Evolutionary conservation across 2,113 vertebrate genomes (phyloP), one percentile per base, ranked within the genome.

Genomic region (Callopanchax toddi): DNA sequence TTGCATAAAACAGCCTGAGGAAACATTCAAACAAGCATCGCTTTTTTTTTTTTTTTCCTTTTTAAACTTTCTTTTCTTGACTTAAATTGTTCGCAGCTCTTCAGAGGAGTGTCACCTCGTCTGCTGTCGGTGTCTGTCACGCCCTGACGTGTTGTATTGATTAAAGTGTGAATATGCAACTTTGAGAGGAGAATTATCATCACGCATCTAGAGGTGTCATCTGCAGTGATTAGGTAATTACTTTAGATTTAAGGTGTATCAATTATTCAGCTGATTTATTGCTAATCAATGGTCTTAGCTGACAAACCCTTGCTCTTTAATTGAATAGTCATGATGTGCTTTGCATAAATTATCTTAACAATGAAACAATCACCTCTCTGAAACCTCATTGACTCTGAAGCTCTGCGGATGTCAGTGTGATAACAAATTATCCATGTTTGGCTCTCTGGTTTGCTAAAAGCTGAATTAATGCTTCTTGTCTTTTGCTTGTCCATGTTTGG

Each of bases 1-100:
- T 88, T 85, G 85, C 79, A 87, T 90, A 86, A 79, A 26, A 67
- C 71, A 17, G 71, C 79, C 78, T 25, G 55, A 77, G 79, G 84
- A 82, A 78, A 84, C 82, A 67, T 68, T 60, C 29, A 79, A 87
- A 87, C 72, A 83, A 80, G 77, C 69, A 20, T 53, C 45, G 64
- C 64, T 52, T 40, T 60, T 55, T 48, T 32, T 32, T 7, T 32
- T 32, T 32, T 32, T n/a, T n/a, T n/a, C n/a, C n/a, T n/a, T 48
- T n/a, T 32, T 32, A 32, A 32, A 59, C 5, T 44, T 25, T 9
- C 17, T 18, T 45, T 53, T 52, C 15, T 59, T 29, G 40, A 52
- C 62, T 36, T 68, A 22, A 79, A 52, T 40, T 56, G 63, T 46
- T 65, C 15, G 16, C 45, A 56, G 55, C 70, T 71, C 23, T 34